Evolutionary conservation across 2,797 vertebrate genomes (phyloP), one percentile per base, ranked within the genome.

Genomic region (Strix occidentalis): DNA sequence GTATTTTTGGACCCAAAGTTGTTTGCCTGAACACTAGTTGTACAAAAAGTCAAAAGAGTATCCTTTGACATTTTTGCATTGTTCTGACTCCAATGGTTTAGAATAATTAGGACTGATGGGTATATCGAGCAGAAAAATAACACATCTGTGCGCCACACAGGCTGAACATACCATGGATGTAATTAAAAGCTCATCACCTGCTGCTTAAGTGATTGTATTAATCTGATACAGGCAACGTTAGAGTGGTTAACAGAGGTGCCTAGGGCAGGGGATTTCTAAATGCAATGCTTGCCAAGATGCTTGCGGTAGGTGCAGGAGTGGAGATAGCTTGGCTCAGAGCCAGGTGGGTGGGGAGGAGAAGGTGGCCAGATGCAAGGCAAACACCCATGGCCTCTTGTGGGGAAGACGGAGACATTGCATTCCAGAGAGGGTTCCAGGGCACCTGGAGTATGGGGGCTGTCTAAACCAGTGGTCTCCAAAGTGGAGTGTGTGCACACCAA

Each of bases 111-210:
- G 66, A 81, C 35, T 25, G 75, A 74, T 80, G 60, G 50, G 58
- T 76, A 48, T 84, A 91, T 60, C 0, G 1, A 94, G 45, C n/a
- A 89, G 48, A 84, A 91, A 93, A 92, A 90, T 46, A 93, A 41
- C 71, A 68, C 64, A 90, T 85, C 72, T 86, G 53, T 71, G 45
- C 31, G 23, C 43, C 84, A 58, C 17, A 3, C 58, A 50, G 56
- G 56, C 39, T 85, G 89, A 95, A 53, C 29, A 39, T 26, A 35
- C 15, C 5, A 3, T 28, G 41, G 41, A 29, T 69, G 74, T 53
- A 89, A 93, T 93, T 89, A 91, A 89, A 90, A 80, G 19, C 60
- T 89, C 75, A 23, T 6, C 70, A 87, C 64, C 81, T 94, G 75
- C 84, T 93, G 86, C 53, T 85, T 70, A 89, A 89, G 41, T 74